Evolutionary conservation across 1,140 invertebrate species (phyloP), one percentile per base, ranked within the genome.

Genomic region (Kradibia gibbosae): DNA sequence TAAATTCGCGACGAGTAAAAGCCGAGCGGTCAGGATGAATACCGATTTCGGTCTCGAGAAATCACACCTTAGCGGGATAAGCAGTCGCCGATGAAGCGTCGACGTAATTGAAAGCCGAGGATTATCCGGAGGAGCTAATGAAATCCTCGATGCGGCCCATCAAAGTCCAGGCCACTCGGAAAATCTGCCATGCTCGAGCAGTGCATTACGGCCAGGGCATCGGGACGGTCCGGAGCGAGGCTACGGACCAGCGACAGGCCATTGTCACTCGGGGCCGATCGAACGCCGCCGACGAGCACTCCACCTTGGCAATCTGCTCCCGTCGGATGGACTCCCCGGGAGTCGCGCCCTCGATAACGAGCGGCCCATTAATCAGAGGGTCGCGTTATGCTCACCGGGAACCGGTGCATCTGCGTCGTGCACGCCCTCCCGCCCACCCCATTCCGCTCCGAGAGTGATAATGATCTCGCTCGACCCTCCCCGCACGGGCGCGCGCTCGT

Each of bases 271-370:
- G 45, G 15, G 28, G 42, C 1, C 50, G 50, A 17, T 34, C 50
- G 15, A 28, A 0, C 2, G 20, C 28, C 17, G 1, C 10, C 17
- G 50, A 77, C 22, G 48, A 48, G 50, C 28, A 65, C 67, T 67
- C 36, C 17, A 65, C n/a, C n/a, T 48, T 67, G 45, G 20, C 71
- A 74, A 80, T 74, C 55, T 25, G 70, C 53, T 36, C 39, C 39
- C 31, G 39, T 22, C 10, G 34, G 20, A 10, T 5, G 53, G 45
- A 1, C 4, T 39, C 57, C 53, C 71, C 28, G n/a, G 79, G 57
- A 77, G 36, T 31, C 70, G 74, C 25, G 42, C 13, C 22, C 34
- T 50, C 75, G 81, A 82, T 82, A 82, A 82, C 75, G 75, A 78
- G 74, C 45, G 15, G 39, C 48, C 53, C 75, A 53, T 82, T 82